A percentile compares a stretch with the other conserved stretches of the same genome.
These are phyloP conservation scores for Andinoacara biseriatus DNA, from an alignment of 2,113 vertebrate species.

Conservation along the genomic window DNA sequence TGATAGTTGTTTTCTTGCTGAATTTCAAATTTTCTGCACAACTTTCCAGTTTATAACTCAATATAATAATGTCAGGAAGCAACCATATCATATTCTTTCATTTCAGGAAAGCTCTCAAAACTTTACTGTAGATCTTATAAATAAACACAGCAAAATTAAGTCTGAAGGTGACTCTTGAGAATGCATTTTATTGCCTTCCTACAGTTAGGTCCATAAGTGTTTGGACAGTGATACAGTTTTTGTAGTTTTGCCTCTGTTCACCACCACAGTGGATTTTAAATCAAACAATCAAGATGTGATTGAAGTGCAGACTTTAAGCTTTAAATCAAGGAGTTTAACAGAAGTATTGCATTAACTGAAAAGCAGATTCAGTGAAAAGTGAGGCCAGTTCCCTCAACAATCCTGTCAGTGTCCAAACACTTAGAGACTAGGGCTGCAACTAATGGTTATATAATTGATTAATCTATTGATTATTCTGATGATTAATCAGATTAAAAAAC, in stretches of 20 bases:
- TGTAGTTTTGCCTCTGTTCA: neutral
- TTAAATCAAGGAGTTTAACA: too few relatives aligned
- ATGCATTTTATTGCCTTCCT: neutral
- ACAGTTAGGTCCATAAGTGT: neutral
- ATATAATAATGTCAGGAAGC: too few relatives aligned
- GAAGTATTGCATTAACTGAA: too few relatives aligned
- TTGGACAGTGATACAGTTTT: neutral
- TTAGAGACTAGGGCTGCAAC: too few relatives aligned
- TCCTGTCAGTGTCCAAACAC: neutral
- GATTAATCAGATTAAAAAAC: too few relatives aligned
- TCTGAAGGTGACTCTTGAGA: neutral
- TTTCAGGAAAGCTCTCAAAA: neutral
- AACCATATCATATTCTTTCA: neutral
- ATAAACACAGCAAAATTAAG: neutral
- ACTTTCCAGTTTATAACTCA: too few relatives aligned
- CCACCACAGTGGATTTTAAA: neutral
- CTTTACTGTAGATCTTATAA: neutral
- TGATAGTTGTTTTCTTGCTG: neutral
- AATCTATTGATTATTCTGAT: too few relatives aligned
- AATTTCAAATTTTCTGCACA: neutral
- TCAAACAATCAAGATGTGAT: neutral
- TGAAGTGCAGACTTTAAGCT: neutral
- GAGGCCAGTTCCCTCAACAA: neutral
- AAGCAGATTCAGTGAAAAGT: neutral
- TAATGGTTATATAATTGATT: too few relatives aligned